Percentiles rank a stretch among this genome's conserved stretches.
Evolutionary conservation across 2,888 invertebrate genomes (phyloP).

Genomic region (Pammene fasciana): DNA sequence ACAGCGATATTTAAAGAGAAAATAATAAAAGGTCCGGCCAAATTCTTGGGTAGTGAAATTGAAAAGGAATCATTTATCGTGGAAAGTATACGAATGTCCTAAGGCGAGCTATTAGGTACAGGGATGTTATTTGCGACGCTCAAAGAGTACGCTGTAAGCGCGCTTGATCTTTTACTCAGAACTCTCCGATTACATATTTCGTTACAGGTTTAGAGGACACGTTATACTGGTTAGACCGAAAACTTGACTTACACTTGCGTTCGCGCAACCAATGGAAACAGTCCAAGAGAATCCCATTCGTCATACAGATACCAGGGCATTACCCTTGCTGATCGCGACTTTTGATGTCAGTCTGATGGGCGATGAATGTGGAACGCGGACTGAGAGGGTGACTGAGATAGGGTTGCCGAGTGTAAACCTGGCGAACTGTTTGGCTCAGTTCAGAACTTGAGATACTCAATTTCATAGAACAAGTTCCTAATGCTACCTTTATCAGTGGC

Average conservation of each 20-base stretch:
- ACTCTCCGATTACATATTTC: neutral
- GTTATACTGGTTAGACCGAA: neutral
- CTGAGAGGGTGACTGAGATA: neutral
- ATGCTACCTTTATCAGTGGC: too few relatives aligned
- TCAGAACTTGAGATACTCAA: neutral
- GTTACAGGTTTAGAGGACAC: neutral
- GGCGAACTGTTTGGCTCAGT: neutral
- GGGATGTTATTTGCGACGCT: neutral
- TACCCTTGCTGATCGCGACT: slow-evolving; percentile 50
- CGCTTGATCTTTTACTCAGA: too few relatives aligned
- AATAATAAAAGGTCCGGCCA: slow-evolving; percentile 13
- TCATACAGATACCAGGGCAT: slow-evolving; percentile 47
- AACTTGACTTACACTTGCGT: neutral
- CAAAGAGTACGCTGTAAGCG: neutral
- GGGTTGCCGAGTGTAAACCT: neutral
- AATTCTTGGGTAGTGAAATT: slow-evolving; percentile 28
- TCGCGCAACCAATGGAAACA: too few relatives aligned
- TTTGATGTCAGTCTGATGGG: slow-evolving; percentile 60
- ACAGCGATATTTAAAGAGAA: slow-evolving; percentile 21
- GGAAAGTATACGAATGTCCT: slow-evolving; percentile 41
- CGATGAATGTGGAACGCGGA: slow-evolving; percentile 51
- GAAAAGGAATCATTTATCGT: slow-evolving; percentile 22
- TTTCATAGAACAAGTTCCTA: neutral
- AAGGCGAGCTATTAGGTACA: slow-evolving; percentile 31
- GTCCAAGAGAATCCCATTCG: slow-evolving; percentile 45